These are phyloP conservation scores for Scyliorhinus canicula DNA, from an alignment of 2,797 vertebrate genomes.

Conservation along the genomic window DNA sequence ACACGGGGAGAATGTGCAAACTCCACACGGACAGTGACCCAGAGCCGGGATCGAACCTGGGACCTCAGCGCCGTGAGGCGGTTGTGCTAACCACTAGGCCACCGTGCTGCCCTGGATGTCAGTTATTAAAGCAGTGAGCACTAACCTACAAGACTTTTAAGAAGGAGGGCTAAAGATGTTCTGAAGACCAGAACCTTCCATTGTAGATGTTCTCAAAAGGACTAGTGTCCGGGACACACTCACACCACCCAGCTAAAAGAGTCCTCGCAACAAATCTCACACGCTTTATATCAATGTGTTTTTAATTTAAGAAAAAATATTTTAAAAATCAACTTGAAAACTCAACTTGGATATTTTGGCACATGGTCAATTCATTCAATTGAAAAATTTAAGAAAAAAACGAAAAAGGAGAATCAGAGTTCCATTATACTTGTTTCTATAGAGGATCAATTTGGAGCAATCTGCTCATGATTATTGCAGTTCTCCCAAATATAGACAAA, in stretches of 20 bases:
- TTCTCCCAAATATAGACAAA: background rate
- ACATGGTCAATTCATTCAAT: background rate
- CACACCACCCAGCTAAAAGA: background rate
- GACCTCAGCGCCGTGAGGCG: too few relatives aligned
- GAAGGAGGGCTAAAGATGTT: background rate
- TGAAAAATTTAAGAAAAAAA: background rate
- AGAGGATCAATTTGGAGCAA: background rate
- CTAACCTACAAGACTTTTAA: background rate
- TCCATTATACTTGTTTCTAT: background rate
- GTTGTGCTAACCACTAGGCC: too few relatives aligned
- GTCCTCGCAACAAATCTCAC: too few relatives aligned
- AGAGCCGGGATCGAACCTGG: too few relatives aligned
- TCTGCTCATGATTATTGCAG: background rate
- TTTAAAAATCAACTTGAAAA: background rate
- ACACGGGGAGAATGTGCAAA: too few relatives aligned
- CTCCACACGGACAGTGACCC: too few relatives aligned
- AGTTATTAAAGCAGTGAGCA: background rate
- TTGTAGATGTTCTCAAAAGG: background rate
- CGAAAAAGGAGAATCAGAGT: background rate
- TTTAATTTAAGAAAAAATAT: background rate
- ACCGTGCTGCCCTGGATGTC: too few relatives aligned
- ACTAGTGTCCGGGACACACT: background rate
- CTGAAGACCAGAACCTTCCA: background rate
- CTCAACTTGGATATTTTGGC: background rate
- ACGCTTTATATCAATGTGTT: too few relatives aligned